Conservation (phyloP, 2,797 vertebrate species). For the Thaleichthys pacificus region DNA sequence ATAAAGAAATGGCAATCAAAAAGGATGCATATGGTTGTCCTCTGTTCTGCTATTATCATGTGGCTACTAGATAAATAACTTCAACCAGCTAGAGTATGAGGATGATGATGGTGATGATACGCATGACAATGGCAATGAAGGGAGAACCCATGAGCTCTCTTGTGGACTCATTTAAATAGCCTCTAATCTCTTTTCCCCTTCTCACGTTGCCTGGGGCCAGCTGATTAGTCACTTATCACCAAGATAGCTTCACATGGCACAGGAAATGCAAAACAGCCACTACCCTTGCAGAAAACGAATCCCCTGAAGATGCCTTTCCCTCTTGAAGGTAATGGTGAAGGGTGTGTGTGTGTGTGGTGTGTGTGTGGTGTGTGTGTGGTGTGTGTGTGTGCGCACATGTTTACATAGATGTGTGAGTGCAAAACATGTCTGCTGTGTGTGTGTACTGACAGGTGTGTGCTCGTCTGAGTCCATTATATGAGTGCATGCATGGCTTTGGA, state of each 20-base stretch:
- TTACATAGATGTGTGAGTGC: neutral
- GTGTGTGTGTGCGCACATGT: neutral
- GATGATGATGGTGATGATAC: neutral
- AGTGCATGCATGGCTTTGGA: too few relatives aligned
- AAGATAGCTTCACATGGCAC: slow-evolving; percentile 28
- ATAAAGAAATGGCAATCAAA: neutral
- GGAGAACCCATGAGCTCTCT: neutral
- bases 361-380: too few relatives aligned
- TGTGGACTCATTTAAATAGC: slow-evolving; percentile 25
- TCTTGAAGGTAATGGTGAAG: too few relatives aligned
- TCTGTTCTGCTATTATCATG: neutral
- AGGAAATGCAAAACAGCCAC: slow-evolving; percentile 35
- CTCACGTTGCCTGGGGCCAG: slow-evolving; percentile 16
- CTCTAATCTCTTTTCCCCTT: slow-evolving; percentile 30
- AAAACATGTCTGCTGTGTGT: slow-evolving; percentile 7
- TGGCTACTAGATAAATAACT: slow-evolving; percentile 28
- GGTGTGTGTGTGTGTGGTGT: too few relatives aligned
- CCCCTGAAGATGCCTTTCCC: too few relatives aligned
- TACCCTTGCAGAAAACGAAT: neutral
- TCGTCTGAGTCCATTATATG: too few relatives aligned
- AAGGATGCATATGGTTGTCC: neutral
- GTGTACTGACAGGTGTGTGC: neutral
- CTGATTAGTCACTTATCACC: slow-evolving; percentile 34
- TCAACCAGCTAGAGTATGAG: slow-evolving; percentile 26
- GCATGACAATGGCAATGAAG: neutral